These are phyloP conservation scores for Leucoma salicis DNA, from an alignment of 2,888 invertebrate genomes.

Conservation along the genomic window DNA sequence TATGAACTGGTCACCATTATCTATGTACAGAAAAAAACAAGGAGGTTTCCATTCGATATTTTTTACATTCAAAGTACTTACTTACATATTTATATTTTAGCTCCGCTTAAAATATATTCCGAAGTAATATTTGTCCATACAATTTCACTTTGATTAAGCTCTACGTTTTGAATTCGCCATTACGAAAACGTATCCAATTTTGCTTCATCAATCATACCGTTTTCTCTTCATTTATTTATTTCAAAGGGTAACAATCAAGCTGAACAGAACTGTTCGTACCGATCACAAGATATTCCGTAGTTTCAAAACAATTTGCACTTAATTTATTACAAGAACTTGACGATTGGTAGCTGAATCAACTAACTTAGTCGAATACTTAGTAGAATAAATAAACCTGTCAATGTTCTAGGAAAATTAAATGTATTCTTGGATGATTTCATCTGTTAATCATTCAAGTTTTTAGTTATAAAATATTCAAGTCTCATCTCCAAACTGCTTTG, in stretches of 20 bases:
- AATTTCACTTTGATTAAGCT: too few species aligned
- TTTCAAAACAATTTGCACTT: constrained; percentile 44
- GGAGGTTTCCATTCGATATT: too few species aligned
- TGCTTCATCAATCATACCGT: background rate
- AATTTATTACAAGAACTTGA: constrained; percentile 28
- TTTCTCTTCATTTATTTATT: constrained; percentile 4
- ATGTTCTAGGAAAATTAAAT: constrained; percentile 13
- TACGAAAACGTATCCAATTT: background rate
- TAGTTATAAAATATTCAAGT: too few species aligned
- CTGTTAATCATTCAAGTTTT: background rate
- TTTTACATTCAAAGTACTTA: too few species aligned
- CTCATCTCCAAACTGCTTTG: too few species aligned
- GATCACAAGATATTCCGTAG: constrained; percentile 32
- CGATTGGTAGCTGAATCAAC: constrained; percentile 16
- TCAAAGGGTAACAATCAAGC: constrained; percentile 14
- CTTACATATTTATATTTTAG: too few species aligned
- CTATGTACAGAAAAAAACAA: too few species aligned
- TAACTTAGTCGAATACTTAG: constrained; percentile 4
- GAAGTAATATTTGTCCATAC: too few species aligned
- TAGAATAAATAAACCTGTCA: constrained; percentile 21
- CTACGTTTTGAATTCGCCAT: background rate
- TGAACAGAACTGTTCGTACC: constrained; percentile 10
- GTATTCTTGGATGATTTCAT: too few species aligned
- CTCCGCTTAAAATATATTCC: too few species aligned
- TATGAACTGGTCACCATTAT: too few species aligned